These are phyloP conservation scores for Agrotis exclamationis DNA, from an alignment of 2,888 invertebrate genomes.

Conservation along the genomic window DNA sequence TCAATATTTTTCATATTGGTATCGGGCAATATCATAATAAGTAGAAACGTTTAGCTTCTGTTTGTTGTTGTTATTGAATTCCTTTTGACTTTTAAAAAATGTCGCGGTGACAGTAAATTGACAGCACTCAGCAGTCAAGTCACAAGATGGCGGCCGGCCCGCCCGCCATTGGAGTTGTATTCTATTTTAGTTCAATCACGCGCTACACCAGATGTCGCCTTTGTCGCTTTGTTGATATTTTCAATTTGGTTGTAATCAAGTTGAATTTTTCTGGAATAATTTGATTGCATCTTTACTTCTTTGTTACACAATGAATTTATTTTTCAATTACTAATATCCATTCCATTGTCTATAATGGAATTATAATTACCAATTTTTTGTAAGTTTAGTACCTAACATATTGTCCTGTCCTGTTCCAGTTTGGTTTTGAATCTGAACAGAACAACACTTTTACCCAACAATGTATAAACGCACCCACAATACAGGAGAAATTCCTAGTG, in stretches of 20 bases:
- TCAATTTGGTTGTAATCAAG: conserved; percentile 28
- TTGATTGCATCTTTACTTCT: background rate
- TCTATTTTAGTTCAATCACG: conserved; percentile 77
- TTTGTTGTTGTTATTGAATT: conserved; percentile 87
- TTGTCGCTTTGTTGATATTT: conserved; percentile 75
- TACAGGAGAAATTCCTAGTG: too few relatives aligned
- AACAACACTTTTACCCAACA: too few relatives aligned
- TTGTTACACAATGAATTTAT: background rate
- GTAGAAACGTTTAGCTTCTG: conserved; percentile 68
- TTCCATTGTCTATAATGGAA: background rate
- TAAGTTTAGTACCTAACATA: too few relatives aligned
- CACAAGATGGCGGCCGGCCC: conserved; percentile 82
- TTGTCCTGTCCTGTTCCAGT: too few relatives aligned
- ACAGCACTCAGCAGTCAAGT: conserved; percentile 85
- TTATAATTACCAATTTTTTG: background rate
- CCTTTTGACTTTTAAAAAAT: conserved; percentile 83
- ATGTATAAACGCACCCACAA: too few relatives aligned
- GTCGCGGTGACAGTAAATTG: conserved; percentile 88
- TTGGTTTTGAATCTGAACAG: too few relatives aligned
- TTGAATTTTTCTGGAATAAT: conserved; percentile 2
- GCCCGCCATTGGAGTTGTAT: conserved; percentile 55
- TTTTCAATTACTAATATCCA: background rate
- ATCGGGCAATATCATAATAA: conserved; percentile 8
- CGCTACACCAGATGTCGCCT: conserved; percentile 81
- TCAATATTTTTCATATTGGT: conserved; percentile 29